These are phyloP conservation scores for Cyprinodon diabolis DNA, from an alignment of 2,797 vertebrate genomes.

Conservation along the genomic window DNA sequence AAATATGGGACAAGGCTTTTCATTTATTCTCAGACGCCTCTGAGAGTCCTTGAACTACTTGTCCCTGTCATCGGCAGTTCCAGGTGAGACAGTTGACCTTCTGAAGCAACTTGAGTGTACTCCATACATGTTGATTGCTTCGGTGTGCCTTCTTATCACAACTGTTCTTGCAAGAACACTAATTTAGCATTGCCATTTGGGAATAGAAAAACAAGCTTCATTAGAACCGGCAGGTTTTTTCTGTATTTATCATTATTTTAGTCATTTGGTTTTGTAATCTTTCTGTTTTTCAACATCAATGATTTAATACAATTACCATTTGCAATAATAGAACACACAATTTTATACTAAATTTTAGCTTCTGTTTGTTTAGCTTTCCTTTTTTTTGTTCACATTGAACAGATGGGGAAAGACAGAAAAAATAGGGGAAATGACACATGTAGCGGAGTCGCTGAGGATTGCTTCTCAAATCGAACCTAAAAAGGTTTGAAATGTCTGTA, in stretches of 20 bases:
- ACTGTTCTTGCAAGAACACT: conserved; percentile 28
- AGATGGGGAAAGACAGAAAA: too few relatives aligned
- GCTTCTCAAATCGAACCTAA: too few relatives aligned
- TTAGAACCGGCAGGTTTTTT: conserved; percentile 7
- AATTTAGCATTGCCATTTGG: conserved; percentile 20
- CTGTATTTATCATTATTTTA: not conserved
- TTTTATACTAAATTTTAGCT: not conserved
- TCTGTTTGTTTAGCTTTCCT: not conserved
- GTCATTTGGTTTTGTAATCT: not conserved
- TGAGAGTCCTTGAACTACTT: conserved; percentile 69
- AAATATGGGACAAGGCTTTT: conserved; percentile 69
- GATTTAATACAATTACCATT: not conserved
- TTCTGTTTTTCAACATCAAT: not conserved
- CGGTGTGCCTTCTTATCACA: conserved; percentile 14
- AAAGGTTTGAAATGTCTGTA: too few relatives aligned
- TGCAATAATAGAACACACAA: too few relatives aligned
- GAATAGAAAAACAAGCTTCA: conserved; percentile 13
- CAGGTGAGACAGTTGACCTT: conserved; percentile 60
- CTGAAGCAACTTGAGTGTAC: conserved; percentile 46
- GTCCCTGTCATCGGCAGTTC: conserved; percentile 53
- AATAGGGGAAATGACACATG: too few relatives aligned
- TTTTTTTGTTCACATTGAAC: too few relatives aligned
- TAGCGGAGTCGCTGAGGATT: too few relatives aligned
- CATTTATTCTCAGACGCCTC: conserved; percentile 59
- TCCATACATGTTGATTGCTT: conserved; percentile 21